Conservation (phyloP, 2,113 vertebrate species). For the Dendrocopos noguchii region DNA sequence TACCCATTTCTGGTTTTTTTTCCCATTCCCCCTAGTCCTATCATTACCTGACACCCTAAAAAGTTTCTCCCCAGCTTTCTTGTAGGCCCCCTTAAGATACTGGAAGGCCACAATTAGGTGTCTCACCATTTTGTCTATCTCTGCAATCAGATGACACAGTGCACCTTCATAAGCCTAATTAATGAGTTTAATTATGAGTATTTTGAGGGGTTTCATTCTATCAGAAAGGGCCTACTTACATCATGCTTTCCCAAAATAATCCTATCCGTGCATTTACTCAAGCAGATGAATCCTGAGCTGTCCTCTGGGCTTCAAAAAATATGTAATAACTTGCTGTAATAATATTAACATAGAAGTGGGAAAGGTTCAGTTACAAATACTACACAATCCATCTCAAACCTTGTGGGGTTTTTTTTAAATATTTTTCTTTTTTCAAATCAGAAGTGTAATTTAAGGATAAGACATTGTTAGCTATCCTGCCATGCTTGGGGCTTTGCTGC, state of each 20-base stretch:
- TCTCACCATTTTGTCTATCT: not conserved
- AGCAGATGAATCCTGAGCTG: not conserved
- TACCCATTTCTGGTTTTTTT: no score
- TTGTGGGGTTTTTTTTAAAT: not conserved
- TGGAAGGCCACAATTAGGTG: no score
- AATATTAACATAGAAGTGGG: not conserved
- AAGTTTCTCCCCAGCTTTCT: no score
- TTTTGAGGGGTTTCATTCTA: not conserved
- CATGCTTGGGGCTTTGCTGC: slow-evolving; percentile 82
- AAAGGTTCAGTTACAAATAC: slow-evolving; percentile 13
- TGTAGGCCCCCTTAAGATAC: no score
- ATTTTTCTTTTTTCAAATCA: slow-evolving; percentile 21
- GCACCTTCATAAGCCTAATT: not conserved
- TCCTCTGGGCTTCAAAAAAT: slow-evolving; percentile 41
- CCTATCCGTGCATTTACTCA: not conserved
- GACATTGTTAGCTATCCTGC: slow-evolving; percentile 41
- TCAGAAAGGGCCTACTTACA: not conserved
- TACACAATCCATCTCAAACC: not conserved
- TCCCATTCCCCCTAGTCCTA: no score
- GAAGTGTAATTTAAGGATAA: slow-evolving; percentile 16
- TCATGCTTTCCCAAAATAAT: not conserved
- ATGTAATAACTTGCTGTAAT: slow-evolving; percentile 29
- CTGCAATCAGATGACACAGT: slow-evolving; percentile 3
- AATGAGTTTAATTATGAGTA: not conserved
- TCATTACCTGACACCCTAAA: no score